Evolutionary conservation across 2,888 invertebrate genomes (phyloP).

Genomic region (Pristionchus exspectatus): DNA sequence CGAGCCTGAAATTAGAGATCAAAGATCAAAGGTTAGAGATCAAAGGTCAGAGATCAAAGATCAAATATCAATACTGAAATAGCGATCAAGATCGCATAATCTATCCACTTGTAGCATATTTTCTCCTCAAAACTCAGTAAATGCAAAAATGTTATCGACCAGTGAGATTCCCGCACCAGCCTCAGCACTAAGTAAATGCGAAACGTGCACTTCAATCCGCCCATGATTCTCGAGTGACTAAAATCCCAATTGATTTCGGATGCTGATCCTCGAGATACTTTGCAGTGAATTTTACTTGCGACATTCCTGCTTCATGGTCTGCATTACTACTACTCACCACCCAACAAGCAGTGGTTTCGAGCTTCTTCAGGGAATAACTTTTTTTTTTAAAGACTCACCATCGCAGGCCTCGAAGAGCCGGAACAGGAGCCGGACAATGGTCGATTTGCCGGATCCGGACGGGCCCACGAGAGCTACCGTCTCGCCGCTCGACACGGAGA

Average conservation of each 20-base stretch:
- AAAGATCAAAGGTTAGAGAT: neutral
- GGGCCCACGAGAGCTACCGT: constrained; percentile 84
- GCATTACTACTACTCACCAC: too few relatives aligned
- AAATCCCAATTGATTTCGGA: neutral
- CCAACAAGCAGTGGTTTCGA: too few relatives aligned
- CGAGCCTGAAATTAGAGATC: constrained; percentile 42
- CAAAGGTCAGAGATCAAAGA: neutral
- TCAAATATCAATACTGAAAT: neutral
- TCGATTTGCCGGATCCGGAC: constrained; percentile 81
- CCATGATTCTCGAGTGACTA: too few relatives aligned
- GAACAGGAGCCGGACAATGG: constrained; percentile 81
- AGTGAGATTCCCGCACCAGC: neutral
- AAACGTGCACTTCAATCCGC: neutral
- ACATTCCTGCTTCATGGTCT: too few relatives aligned
- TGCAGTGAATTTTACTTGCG: too few relatives aligned
- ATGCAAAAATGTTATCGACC: neutral
- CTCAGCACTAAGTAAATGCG: neutral
- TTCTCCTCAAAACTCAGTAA: too few relatives aligned
- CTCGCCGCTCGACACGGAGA: constrained; percentile 87
- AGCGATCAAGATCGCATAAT: neutral
- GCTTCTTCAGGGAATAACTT: too few relatives aligned
- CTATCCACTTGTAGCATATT: too few relatives aligned
- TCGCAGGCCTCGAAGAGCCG: constrained; percentile 75
- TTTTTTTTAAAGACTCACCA: too few relatives aligned
- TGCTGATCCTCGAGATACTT: too few relatives aligned